Percentiles rank a stretch among this genome's conserved stretches.
phyloP scores from a whole-genome alignment of 2,113 vertebrate species.

The Rostratula benghalensis region DNA sequence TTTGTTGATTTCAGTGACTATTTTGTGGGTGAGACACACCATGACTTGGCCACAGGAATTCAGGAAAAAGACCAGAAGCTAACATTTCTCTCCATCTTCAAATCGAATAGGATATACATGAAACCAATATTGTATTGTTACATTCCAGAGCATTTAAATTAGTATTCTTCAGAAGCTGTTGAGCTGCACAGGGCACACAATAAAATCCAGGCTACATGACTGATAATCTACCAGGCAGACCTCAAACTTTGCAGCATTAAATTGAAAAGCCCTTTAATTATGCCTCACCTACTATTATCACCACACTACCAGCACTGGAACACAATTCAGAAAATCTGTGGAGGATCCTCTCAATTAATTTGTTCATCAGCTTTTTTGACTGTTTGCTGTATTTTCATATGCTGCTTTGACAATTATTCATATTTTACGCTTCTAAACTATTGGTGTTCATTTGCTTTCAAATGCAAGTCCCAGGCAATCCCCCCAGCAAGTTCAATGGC shows the following conservation, averaged over 20 bases:
- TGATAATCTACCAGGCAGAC: neutral
- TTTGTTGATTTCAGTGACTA: neutral
- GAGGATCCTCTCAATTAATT: neutral
- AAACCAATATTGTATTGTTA: neutral
- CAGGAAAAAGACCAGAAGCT: neutral
- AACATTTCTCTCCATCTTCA: neutral
- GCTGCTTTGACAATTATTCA: neutral
- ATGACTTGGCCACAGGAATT: neutral
- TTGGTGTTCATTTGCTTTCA: neutral
- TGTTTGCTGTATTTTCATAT: neutral
- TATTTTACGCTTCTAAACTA: neutral
- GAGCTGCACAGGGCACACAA: neutral
- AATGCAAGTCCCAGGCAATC: neutral
- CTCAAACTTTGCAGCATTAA: neutral
- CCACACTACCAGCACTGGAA: neutral
- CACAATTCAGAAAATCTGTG: neutral
- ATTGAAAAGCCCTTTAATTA: conserved; percentile 19
- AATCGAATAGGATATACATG: neutral
- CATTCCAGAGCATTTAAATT: neutral
- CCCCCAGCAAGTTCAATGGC: neutral
- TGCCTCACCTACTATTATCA: neutral
- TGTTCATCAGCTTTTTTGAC: neutral
- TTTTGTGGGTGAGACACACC: neutral
- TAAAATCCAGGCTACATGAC: neutral
- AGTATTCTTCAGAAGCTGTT: neutral